A percentile compares a stretch with the other conserved stretches of the same genome.
Conservation (phyloP, 2,888 invertebrate genomes). For the Archaeoteleia sp. region DNA sequence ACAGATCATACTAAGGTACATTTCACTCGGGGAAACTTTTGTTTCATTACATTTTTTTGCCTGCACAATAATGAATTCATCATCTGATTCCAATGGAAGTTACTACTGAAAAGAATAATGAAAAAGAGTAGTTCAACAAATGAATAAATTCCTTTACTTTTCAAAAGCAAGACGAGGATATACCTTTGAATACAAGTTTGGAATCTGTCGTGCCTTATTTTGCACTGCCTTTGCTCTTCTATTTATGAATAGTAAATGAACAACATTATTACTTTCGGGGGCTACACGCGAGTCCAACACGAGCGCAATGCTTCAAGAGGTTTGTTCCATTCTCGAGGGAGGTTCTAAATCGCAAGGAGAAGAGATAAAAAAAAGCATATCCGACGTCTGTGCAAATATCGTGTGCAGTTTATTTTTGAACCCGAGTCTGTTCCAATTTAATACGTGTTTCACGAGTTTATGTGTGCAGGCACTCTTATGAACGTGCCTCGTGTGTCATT, state of each 20-base stretch:
- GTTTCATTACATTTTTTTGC: no score
- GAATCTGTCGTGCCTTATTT: neutral
- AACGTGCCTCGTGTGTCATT: neutral
- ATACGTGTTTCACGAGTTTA: conserved; percentile 1
- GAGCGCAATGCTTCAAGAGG: neutral
- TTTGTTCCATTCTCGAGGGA: conserved; percentile 8
- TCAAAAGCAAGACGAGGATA: neutral
- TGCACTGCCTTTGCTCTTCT: neutral
- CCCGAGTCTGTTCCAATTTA: conserved; percentile 10
- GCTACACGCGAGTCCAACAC: neutral
- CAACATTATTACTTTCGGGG: conserved; percentile 3
- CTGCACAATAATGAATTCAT: no score
- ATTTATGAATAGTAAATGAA: conserved; percentile 4
- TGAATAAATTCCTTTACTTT: no score
- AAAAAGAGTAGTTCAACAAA: no score
- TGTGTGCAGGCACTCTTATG: neutral
- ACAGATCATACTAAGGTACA: no score
- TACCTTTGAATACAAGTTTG: neutral
- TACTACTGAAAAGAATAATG: no score
- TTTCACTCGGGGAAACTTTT: no score
- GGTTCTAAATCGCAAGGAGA: neutral
- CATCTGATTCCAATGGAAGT: no score
- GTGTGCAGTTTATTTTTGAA: conserved; percentile 4
- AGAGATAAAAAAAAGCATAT: neutral
- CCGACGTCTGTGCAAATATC: conserved; percentile 10